Evolutionary conservation across 1,140 invertebrate species (phyloP).

Genomic region (Megalopta genalis): DNA sequence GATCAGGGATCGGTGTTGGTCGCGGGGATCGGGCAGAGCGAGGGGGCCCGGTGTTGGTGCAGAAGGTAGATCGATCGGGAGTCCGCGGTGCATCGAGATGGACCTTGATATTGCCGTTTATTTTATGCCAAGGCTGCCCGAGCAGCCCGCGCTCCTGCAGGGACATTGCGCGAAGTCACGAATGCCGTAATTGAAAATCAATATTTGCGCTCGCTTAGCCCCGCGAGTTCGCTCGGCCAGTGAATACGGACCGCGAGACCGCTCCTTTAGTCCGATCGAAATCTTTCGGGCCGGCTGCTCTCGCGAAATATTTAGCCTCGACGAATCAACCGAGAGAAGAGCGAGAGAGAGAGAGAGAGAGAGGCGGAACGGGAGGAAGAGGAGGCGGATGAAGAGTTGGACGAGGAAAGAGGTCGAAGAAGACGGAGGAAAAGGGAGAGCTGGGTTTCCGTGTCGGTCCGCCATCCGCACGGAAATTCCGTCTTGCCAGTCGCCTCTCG

Average conservation of each 20-base stretch:
- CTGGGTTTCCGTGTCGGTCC: too few relatives aligned
- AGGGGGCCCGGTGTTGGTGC: too few relatives aligned
- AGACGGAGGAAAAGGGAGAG: too few relatives aligned
- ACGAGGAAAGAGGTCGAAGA: too few relatives aligned
- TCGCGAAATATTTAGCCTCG: background rate
- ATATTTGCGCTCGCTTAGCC: slow-evolving; percentile 72
- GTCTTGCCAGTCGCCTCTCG: background rate
- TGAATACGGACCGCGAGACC: background rate
- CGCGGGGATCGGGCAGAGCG: too few relatives aligned
- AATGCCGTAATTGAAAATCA: slow-evolving; percentile 76
- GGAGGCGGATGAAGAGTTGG: too few relatives aligned
- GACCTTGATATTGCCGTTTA: slow-evolving; percentile 64
- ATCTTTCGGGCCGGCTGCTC: slow-evolving; percentile 37
- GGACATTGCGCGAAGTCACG: slow-evolving; percentile 76
- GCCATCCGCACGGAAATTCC: background rate
- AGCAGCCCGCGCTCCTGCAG: slow-evolving; percentile 29
- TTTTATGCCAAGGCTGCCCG: slow-evolving; percentile 65
- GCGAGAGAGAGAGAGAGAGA: too few relatives aligned
- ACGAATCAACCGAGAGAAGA: too few relatives aligned
- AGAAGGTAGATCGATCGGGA: slow-evolving; percentile 40
- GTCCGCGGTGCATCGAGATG: slow-evolving; percentile 54
- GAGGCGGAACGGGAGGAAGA: too few relatives aligned
- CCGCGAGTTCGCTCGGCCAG: slow-evolving; percentile 24
- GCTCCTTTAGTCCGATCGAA: slow-evolving; percentile 38
- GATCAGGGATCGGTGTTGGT: background rate